A percentile compares a stretch with the other conserved stretches of the same genome.
phyloP scores from a whole-genome alignment of 2,113 vertebrate species.

The Oncorhynchus clarkii region DNA sequence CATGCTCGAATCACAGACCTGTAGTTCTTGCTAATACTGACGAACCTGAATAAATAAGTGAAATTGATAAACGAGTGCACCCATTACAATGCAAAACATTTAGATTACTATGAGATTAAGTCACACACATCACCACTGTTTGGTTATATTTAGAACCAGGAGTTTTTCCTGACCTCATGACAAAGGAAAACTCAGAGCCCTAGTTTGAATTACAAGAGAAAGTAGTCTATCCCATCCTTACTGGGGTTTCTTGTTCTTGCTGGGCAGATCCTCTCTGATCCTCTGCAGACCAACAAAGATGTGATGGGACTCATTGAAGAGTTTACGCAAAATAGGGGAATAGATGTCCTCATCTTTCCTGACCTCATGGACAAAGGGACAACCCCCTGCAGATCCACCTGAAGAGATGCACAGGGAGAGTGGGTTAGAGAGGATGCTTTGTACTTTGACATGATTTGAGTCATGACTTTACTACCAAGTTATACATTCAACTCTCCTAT shows the following conservation, averaged over 20 bases:
- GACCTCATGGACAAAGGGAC: slow-evolving; percentile 77
- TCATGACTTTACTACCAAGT: neutral
- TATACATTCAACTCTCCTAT: neutral
- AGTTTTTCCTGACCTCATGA: neutral
- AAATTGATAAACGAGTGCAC: neutral
- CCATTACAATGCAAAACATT: neutral
- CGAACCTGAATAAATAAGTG: slow-evolving; percentile 75
- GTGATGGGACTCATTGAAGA: slow-evolving; percentile 96
- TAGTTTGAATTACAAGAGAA: neutral
- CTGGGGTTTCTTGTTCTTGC: slow-evolving; percentile 81
- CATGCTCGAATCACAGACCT: slow-evolving; percentile 92
- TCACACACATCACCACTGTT: neutral
- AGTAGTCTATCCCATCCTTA: slow-evolving; percentile 43
- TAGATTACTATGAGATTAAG: neutral
- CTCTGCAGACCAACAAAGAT: slow-evolving; percentile 92
- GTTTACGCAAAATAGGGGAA: slow-evolving; percentile 89
- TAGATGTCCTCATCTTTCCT: slow-evolving; percentile 88
- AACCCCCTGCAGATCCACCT: slow-evolving; percentile 47
- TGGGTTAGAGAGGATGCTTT: neutral
- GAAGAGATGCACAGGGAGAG: neutral
- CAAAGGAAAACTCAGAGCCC: neutral
- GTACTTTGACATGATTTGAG: neutral
- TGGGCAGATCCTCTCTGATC: slow-evolving; percentile 81
- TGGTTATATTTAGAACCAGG: too few relatives aligned
- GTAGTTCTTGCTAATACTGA: slow-evolving; percentile 96